Conservation (phyloP, 2,113 vertebrate species). For the Maccullochella peelii region DNA sequence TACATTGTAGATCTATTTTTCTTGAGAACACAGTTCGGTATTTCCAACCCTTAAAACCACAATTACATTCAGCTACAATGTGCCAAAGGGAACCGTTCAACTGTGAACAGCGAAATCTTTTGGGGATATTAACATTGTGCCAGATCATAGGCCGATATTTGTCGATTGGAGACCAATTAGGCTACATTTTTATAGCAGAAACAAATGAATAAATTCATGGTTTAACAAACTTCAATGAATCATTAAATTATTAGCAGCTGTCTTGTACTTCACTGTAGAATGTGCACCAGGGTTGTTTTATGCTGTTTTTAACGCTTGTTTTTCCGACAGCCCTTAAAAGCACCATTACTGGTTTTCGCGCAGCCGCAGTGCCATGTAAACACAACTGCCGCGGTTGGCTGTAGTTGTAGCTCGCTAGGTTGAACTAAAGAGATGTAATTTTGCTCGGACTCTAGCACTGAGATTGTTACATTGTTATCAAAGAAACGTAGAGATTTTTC, state of each 20-base stretch:
- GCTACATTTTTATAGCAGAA: background rate
- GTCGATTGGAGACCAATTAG: background rate
- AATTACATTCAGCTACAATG: background rate
- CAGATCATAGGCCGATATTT: background rate
- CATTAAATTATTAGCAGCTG: background rate
- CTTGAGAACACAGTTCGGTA: background rate
- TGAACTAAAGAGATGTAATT: background rate
- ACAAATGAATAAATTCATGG: background rate
- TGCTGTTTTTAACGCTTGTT: background rate
- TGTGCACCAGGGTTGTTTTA: too few relatives aligned
- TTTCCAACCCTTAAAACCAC: constrained; percentile 1
- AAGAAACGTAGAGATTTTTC: background rate
- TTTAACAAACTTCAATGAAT: background rate
- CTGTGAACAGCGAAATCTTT: constrained; percentile 52
- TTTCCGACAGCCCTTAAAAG: background rate
- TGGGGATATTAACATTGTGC: background rate
- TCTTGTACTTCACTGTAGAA: background rate
- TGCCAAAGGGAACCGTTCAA: rapidly evolving
- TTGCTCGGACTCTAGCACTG: background rate
- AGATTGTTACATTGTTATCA: too few relatives aligned
- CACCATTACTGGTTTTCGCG: constrained; percentile 40
- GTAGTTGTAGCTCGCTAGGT: constrained; percentile 4
- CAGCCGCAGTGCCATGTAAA: constrained; percentile 83
- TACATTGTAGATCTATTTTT: background rate
- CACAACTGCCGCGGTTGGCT: constrained; percentile 65